Conservation (phyloP, 2,888 invertebrate genomes). For the Cephalotes varians region DNA sequence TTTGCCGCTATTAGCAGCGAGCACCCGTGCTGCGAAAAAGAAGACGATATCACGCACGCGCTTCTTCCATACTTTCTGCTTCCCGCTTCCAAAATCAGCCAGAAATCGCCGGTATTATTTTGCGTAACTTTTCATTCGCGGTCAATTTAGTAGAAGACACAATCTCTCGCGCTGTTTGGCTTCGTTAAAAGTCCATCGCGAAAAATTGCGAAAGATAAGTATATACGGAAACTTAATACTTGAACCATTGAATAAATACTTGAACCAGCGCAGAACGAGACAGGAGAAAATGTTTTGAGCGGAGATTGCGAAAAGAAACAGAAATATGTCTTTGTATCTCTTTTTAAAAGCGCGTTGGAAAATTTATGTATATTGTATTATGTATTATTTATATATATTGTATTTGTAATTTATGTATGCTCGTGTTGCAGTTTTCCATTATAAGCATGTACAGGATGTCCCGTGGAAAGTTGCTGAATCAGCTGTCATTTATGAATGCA, state of each 20-base stretch:
- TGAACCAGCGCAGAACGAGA: background rate
- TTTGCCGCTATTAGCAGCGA: constrained; percentile 46
- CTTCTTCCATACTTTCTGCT: constrained; percentile 32
- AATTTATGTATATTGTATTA: background rate
- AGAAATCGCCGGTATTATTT: constrained; percentile 20
- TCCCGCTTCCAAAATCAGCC: constrained; percentile 11
- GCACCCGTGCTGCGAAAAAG: constrained; percentile 18
- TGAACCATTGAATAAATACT: background rate
- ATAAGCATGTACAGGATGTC: too few species aligned
- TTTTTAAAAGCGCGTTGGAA: background rate
- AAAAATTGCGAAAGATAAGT: background rate
- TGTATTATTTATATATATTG: background rate
- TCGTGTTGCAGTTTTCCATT: too few species aligned
- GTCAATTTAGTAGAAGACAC: background rate
- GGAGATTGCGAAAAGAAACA: background rate
- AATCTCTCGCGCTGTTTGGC: background rate
- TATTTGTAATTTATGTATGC: too few species aligned
- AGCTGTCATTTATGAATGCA: too few species aligned
- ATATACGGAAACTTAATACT: background rate
- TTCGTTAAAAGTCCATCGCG: background rate
- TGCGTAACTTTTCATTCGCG: constrained; percentile 37
- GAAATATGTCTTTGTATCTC: background rate
- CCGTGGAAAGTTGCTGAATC: too few species aligned
- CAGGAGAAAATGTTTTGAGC: background rate
- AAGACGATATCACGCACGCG: constrained; percentile 15